Percentiles rank a stretch among this genome's conserved stretches.
phyloP scores from a whole-genome alignment of 2,113 vertebrate species.

The Oncorhynchus clarkii region DNA sequence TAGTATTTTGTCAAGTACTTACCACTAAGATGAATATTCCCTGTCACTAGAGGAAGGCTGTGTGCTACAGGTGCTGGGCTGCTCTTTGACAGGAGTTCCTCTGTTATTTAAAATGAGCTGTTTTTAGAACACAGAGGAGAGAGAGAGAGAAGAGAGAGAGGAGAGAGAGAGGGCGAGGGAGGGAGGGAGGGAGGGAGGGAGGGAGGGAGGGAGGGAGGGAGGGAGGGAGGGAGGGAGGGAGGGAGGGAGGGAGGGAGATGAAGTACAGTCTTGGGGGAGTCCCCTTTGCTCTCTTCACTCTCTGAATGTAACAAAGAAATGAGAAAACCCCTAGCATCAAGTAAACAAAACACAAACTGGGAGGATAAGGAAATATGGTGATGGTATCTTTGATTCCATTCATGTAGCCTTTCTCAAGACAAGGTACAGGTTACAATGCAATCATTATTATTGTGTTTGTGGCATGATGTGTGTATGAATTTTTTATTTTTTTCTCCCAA shows the following conservation, averaged over 20 bases:
- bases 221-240: background rate
- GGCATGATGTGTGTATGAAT: too few species aligned
- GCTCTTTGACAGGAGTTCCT: conserved; percentile 49
- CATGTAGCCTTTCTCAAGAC: conserved; percentile 33
- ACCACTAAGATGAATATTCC: conserved; percentile 67
- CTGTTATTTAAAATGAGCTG: conserved; percentile 60
- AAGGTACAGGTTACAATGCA: conserved; percentile 26
- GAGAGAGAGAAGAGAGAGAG: background rate
- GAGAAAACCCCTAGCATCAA: too few species aligned
- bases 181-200: background rate
- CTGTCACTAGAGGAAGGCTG: conserved; percentile 57
- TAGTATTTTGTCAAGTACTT: conserved; percentile 62
- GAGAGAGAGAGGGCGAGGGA: background rate
- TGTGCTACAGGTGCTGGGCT: conserved; percentile 65
- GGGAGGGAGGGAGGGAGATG: background rate
- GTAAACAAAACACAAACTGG: too few species aligned
- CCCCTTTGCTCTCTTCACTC: conserved; percentile 48
- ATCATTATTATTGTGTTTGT: too few species aligned
- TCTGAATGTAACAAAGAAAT: conserved; percentile 46
- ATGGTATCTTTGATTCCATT: too few species aligned
- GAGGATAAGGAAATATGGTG: too few species aligned
- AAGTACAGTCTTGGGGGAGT: conserved; percentile 53
- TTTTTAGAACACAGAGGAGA: conserved; percentile 64
- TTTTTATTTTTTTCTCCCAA: too few species aligned
- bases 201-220: background rate